These are phyloP conservation scores for Eidolon dupreanum DNA, from an alignment of 2,797 vertebrate species.

Conservation along the genomic window DNA sequence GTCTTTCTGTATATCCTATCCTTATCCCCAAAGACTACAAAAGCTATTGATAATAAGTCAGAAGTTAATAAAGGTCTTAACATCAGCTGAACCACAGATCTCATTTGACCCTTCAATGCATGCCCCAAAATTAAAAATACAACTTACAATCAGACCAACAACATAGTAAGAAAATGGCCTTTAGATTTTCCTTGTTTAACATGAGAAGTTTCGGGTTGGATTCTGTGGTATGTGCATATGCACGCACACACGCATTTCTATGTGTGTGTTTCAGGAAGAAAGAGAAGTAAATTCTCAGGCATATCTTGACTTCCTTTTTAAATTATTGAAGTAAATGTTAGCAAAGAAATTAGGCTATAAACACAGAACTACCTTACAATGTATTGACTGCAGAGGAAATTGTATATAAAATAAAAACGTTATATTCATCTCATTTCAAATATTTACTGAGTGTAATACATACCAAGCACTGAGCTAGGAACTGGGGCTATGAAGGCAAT, in stretches of 20 bases:
- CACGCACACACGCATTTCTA: not conserved
- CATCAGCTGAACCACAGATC: not conserved
- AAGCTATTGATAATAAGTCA: not conserved
- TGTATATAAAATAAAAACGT: not conserved
- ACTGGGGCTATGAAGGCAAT: not conserved
- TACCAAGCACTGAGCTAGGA: not conserved
- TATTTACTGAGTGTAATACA: not conserved
- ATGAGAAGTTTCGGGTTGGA: not conserved
- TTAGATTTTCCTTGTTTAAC: not conserved
- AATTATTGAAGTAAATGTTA: not conserved
- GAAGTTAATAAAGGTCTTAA: not conserved
- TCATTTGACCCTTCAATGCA: not conserved
- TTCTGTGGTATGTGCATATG: not conserved
- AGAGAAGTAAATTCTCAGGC: not conserved
- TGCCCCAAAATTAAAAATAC: not conserved
- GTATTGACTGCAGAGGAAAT: not conserved
- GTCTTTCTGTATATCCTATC: not conserved
- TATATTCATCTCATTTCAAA: not conserved
- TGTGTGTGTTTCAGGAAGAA: not conserved
- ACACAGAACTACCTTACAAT: not conserved
- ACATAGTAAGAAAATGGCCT: not conserved
- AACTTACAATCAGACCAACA: not conserved
- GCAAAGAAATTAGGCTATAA: not conserved
- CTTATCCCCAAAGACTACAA: not conserved
- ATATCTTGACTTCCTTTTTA: conserved; percentile 40